A percentile compares a stretch with the other conserved stretches of the same genome.
Conservation (phyloP, 1,140 invertebrate species). For the Drosophila sturtevanti region DNA sequence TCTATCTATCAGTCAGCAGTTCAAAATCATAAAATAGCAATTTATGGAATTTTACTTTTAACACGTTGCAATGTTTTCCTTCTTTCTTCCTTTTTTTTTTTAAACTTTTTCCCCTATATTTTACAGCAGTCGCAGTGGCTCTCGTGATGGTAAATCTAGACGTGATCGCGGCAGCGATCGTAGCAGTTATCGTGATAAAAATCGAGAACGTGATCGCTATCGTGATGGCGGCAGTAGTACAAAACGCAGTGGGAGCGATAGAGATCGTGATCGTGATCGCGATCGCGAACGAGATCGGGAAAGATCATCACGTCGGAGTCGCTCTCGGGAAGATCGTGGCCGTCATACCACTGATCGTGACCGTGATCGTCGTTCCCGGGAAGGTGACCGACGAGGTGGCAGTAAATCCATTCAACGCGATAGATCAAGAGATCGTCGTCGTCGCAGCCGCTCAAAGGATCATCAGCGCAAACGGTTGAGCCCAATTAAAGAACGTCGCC, state of each 20-base stretch:
- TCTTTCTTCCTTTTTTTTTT: too few species aligned
- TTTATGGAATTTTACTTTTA: too few species aligned
- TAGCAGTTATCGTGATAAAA: slow-evolving; percentile 44
- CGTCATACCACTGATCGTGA: slow-evolving; percentile 28
- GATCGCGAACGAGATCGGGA: slow-evolving; percentile 59
- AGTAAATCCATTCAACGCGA: slow-evolving; percentile 57
- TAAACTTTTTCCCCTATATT: not conserved
- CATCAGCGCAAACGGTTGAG: slow-evolving; percentile 41
- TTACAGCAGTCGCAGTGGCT: slow-evolving; percentile 67
- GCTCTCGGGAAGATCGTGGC: slow-evolving; percentile 59
- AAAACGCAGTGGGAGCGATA: slow-evolving; percentile 71
- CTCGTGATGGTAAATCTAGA: slow-evolving; percentile 59
- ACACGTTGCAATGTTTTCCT: too few species aligned
- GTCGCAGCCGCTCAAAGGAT: slow-evolving; percentile 64
- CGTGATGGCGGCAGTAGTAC: slow-evolving; percentile 57
- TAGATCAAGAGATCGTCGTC: slow-evolving; percentile 30
- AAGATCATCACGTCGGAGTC: slow-evolving; percentile 46
- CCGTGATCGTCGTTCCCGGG: slow-evolving; percentile 83
- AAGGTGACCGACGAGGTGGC: slow-evolving; percentile 82
- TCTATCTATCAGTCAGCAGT: too few species aligned
- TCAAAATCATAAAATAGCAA: too few species aligned
- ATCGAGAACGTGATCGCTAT: slow-evolving; percentile 47
- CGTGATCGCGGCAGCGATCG: slow-evolving; percentile 57
- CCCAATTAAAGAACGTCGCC: slow-evolving; percentile 45
- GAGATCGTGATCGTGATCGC: slow-evolving; percentile 65